A percentile compares a stretch with the other conserved stretches of the same genome.
Evolutionary conservation across 2,888 invertebrate species (phyloP).

Genomic region (Hartigia nigra): DNA sequence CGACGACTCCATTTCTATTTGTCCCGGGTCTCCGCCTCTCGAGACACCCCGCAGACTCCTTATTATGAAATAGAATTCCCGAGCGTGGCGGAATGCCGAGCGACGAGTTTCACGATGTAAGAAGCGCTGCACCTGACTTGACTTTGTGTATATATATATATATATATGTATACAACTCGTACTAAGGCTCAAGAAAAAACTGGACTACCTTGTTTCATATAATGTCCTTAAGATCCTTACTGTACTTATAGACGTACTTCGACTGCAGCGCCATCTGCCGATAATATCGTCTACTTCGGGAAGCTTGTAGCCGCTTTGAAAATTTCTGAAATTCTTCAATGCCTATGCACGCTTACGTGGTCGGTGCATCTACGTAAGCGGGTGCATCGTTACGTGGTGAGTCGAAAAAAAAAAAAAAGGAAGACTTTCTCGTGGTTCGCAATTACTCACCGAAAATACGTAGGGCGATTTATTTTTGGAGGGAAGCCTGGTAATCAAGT

Average conservation of each 20-base stretch:
- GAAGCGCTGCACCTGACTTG: constrained; percentile 25
- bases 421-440: neutral
- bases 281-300: neutral
- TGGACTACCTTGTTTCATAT: constrained; percentile 28
- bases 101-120: constrained; percentile 50
- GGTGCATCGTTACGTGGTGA: neutral
- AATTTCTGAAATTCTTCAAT: neutral
- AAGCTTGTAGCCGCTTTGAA: neutral
- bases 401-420: too few relatives aligned
- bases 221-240: neutral
- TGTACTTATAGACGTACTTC: neutral
- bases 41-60: constrained; percentile 5
- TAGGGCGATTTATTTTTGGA: constrained; percentile 4
- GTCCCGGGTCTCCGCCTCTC: neutral
- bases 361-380: neutral
- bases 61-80: constrained; percentile 54
- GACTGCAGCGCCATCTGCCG: neutral
- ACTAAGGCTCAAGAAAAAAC: constrained; percentile 1
- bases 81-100: constrained; percentile 47
- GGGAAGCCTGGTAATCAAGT: constrained; percentile 18
- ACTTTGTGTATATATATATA: neutral
- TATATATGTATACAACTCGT: constrained; percentile 9
- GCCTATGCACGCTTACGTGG: neutral
- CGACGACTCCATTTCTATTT: constrained; percentile 1
- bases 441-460: neutral